A percentile compares a stretch with the other conserved stretches of the same genome.
phyloP scores from a whole-genome alignment of 2,113 vertebrate genomes.

The Nestor notabilis region DNA sequence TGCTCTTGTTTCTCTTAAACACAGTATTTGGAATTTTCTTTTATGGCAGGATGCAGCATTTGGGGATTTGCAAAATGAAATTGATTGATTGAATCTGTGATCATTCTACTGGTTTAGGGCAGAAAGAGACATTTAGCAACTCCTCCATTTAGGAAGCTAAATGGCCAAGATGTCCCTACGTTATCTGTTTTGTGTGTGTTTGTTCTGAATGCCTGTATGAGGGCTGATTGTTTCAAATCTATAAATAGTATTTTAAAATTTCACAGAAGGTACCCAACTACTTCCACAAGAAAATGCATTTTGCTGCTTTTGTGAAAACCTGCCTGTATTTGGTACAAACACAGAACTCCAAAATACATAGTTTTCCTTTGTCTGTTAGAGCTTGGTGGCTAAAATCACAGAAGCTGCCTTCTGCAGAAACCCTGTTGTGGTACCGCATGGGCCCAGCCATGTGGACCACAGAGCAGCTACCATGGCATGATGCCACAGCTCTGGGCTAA shows the following conservation, averaged over 20 bases:
- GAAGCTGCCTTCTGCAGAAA: neutral
- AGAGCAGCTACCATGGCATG: neutral
- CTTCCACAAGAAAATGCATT: neutral
- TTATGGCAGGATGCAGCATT: neutral
- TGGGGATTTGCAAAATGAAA: neutral
- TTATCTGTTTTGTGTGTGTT: neutral
- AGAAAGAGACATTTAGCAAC: neutral
- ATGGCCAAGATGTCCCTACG: neutral
- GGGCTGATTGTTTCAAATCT: neutral
- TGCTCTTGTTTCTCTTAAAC: neutral
- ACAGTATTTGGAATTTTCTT: neutral
- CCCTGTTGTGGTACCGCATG: accelerated
- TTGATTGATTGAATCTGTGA: neutral
- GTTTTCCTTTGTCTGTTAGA: neutral
- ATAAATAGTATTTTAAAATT: neutral
- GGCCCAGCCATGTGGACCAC: accelerated
- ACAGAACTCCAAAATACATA: neutral
- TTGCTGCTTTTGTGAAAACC: neutral
- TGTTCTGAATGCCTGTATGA: neutral
- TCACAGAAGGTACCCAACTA: neutral
- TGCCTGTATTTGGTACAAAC: neutral
- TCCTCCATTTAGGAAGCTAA: neutral
- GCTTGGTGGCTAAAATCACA: neutral
- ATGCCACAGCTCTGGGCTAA: neutral
- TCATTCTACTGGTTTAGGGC: neutral